A percentile compares a stretch with the other conserved stretches of the same genome.
phyloP scores from a whole-genome alignment of 2,797 vertebrate genomes.

The Lerista edwardsae region DNA sequence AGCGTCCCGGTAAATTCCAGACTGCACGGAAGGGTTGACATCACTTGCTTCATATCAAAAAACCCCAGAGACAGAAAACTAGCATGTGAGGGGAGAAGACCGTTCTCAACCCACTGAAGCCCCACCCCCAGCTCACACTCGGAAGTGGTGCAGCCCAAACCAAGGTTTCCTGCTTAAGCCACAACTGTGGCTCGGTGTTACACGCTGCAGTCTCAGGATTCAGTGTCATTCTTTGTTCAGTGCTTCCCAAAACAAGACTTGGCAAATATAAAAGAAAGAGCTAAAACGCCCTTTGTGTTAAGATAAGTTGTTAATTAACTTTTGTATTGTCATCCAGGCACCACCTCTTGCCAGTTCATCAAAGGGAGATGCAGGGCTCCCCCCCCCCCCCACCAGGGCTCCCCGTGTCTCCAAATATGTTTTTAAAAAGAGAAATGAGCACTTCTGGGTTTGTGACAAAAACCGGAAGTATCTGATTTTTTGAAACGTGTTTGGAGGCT shows the following conservation, averaged over 20 bases:
- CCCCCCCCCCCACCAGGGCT: too few species aligned
- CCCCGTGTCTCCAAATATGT: too few species aligned
- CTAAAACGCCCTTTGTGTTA: background rate
- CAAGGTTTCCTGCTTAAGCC: too few species aligned
- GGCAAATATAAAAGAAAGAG: background rate
- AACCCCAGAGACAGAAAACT: background rate
- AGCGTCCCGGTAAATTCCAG: too few species aligned
- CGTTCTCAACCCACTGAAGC: background rate
- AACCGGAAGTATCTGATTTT: too few species aligned
- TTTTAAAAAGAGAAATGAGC: too few species aligned
- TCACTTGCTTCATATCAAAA: background rate
- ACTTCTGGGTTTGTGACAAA: too few species aligned
- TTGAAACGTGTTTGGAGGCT: too few species aligned
- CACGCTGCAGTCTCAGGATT: background rate
- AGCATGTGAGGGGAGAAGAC: background rate
- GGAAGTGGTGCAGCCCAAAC: background rate
- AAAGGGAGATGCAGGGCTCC: background rate
- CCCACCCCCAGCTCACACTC: too few species aligned
- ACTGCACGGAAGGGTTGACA: too few species aligned
- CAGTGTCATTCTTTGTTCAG: background rate
- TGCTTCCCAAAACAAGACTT: background rate
- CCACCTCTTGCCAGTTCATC: background rate
- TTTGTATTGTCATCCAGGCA: rapidly evolving
- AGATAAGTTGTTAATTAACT: background rate
- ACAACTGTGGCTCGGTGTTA: background rate